phyloP scores from a whole-genome alignment of 1,140 invertebrate genomes.

The Triops cancriformis region DNA sequence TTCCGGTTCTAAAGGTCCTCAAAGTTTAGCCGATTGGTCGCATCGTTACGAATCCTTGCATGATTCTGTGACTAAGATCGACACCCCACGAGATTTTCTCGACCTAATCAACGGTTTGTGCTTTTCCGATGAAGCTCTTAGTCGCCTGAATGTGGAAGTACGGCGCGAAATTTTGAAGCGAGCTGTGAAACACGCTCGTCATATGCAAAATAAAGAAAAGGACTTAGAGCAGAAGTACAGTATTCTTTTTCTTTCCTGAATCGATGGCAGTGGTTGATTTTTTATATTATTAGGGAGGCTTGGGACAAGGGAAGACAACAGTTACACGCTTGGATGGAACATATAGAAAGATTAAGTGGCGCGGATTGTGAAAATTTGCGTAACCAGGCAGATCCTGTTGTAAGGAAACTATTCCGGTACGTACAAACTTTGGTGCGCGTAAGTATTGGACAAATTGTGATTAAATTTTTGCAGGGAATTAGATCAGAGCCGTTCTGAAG shows the following conservation, averaged over 20 bases:
- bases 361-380: slow-evolving; percentile 16
- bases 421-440: neutral
- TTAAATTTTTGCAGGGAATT: neutral
- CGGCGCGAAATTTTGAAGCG: slow-evolving; percentile 19
- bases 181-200: slow-evolving; percentile 14
- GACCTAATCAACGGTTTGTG: slow-evolving; percentile 21
- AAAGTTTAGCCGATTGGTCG: slow-evolving; percentile 16
- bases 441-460: neutral
- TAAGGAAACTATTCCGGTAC: slow-evolving; percentile 16
- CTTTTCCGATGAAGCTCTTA: slow-evolving; percentile 22
- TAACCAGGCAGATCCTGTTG: neutral
- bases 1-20: neutral
- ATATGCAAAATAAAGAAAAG: neutral
- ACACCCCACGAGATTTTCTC: slow-evolving; percentile 11
- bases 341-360: slow-evolving; percentile 24
- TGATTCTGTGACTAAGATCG: slow-evolving; percentile 19
- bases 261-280: neutral
- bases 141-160: slow-evolving; percentile 17
- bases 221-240: neutral
- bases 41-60: slow-evolving; percentile 22
- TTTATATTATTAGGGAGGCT: neutral
- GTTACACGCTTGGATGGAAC: slow-evolving; percentile 18
- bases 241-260: no score
- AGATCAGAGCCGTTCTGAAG: slow-evolving; percentile 23
- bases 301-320: neutral